Base-by-base conservation (phyloP, 2,888 invertebrate species). In the Lepidocyrtinus sp. region DNA sequence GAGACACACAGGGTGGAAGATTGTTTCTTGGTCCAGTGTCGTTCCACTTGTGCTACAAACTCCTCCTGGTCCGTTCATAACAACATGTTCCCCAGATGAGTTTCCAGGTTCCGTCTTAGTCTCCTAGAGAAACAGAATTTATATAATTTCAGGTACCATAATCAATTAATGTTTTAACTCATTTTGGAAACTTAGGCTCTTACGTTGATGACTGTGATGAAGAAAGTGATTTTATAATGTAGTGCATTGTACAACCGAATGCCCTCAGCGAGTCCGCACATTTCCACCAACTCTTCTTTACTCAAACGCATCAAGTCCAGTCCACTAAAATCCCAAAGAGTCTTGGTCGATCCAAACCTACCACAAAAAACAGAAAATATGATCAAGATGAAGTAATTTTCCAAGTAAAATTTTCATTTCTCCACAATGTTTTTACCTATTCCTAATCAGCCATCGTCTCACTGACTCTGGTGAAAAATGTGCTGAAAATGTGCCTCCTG, bases 251-350 rank as follows among this genome's bases (percentile, higher is more conserved):
- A 96, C 81, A 98, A 92, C 85, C 98, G 92, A 78, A 98, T 97
- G 2, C 98, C 98, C 89, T 98, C 97, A 46, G 96, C 95, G 81
- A 97, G 90, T 0, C 97, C 97, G 89, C 97, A 97, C 78, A 98
- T 96, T 90, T 97, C 95, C 76, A 97, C 95, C 55, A 98, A 91
- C 89, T 98, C 98, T 83, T 97, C 96, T 62, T 96, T 92, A 0
- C 95, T 94, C 88, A 98, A 90, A 89, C 96, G 93, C 86, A 98
- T 90, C 88, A 98, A 91, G 89, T 98, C 98, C 21, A 95, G 92
- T 19, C 96, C 97, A 46, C 95, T 94, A 90, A 96, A 97, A 88
- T 86, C 86, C 86, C 86, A 86, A 15, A 86, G 65, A 1, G 85
- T 85, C 71, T 86, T 86, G 5, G 85, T 85, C 15, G 85, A 79